A percentile compares a stretch with the other conserved stretches of the same genome.
These are phyloP conservation scores for Bradysia coprophila DNA, from an alignment of 1,140 invertebrate species.

Conservation along the genomic window DNA sequence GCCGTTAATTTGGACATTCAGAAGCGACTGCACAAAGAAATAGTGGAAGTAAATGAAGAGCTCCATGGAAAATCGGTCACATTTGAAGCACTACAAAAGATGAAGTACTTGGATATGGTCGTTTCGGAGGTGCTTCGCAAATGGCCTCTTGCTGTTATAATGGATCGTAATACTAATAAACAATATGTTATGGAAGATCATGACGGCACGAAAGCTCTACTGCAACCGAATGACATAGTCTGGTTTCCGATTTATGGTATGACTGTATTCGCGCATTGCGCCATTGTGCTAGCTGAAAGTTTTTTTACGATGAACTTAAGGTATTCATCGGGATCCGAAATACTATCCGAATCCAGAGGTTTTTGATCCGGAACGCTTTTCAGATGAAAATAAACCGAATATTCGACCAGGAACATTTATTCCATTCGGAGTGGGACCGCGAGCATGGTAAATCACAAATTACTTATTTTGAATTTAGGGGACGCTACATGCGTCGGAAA, in stretches of 20 bases:
- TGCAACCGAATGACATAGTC: slow-evolving; percentile 12
- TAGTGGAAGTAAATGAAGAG: slow-evolving; percentile 4
- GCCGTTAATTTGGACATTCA: slow-evolving; percentile 30
- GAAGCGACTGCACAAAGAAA: slow-evolving; percentile 18
- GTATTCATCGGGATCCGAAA: slow-evolving; percentile 25
- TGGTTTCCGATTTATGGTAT: too few species aligned
- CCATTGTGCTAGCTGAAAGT: too few species aligned
- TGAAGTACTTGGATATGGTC: slow-evolving; percentile 28
- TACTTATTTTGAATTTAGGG: too few species aligned
- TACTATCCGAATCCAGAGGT: slow-evolving; percentile 33
- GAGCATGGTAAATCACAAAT: too few species aligned
- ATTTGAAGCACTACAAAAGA: slow-evolving; percentile 21
- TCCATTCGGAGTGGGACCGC: slow-evolving; percentile 21
- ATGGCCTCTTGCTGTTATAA: not conserved
- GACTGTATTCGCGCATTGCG: too few species aligned
- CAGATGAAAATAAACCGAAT: slow-evolving; percentile 13
- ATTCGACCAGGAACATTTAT: slow-evolving; percentile 18
- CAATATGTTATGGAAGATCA: not conserved
- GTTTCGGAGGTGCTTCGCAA: slow-evolving; percentile 5
- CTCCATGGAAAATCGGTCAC: slow-evolving; percentile 8
- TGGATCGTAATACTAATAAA: not conserved
- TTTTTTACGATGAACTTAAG: too few species aligned
- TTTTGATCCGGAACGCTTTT: slow-evolving; percentile 27
- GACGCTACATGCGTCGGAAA: too few species aligned
- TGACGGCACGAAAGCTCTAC: not conserved